These are phyloP conservation scores for Abrostola tripartita DNA, from an alignment of 2,888 invertebrate genomes.

Conservation along the genomic window DNA sequence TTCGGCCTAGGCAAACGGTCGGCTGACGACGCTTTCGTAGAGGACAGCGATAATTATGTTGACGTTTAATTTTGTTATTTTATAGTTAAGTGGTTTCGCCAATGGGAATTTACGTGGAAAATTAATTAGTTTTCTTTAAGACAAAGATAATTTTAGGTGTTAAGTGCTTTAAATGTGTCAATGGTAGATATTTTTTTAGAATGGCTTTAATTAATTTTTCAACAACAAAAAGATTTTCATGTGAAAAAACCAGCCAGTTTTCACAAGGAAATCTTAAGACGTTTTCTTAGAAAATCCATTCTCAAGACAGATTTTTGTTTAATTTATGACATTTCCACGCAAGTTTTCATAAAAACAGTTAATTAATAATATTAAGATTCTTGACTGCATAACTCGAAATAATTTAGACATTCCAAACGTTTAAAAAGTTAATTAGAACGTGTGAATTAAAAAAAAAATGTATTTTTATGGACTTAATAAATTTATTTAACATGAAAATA, in stretches of 20 bases:
- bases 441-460: slow-evolving; percentile 46
- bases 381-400: slow-evolving; percentile 67
- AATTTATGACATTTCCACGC: slow-evolving; percentile 51
- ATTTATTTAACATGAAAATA: slow-evolving; percentile 24
- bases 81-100: slow-evolving; percentile 45
- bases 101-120: slow-evolving; percentile 64
- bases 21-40: slow-evolving; percentile 66
- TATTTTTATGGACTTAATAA: slow-evolving; percentile 58
- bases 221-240: slow-evolving; percentile 60
- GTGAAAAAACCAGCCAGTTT: slow-evolving; percentile 80
- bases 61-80: slow-evolving; percentile 68
- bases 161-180: slow-evolving; percentile 6
- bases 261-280: slow-evolving; percentile 67
- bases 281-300: neutral
- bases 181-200: neutral
- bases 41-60: slow-evolving; percentile 72
- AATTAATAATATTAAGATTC: slow-evolving; percentile 62
- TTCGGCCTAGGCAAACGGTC: slow-evolving; percentile 89
- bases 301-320: slow-evolving; percentile 3
- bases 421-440: slow-evolving; percentile 41
- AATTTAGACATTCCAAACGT: slow-evolving; percentile 52
- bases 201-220: slow-evolving; percentile 1
- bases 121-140: slow-evolving; percentile 9
- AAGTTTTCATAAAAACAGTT: slow-evolving; percentile 53
- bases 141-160: slow-evolving; percentile 50